A percentile compares a stretch with the other conserved stretches of the same genome.
Conservation (phyloP, 1,140 invertebrate species). For the Drosophila repleta region DNA sequence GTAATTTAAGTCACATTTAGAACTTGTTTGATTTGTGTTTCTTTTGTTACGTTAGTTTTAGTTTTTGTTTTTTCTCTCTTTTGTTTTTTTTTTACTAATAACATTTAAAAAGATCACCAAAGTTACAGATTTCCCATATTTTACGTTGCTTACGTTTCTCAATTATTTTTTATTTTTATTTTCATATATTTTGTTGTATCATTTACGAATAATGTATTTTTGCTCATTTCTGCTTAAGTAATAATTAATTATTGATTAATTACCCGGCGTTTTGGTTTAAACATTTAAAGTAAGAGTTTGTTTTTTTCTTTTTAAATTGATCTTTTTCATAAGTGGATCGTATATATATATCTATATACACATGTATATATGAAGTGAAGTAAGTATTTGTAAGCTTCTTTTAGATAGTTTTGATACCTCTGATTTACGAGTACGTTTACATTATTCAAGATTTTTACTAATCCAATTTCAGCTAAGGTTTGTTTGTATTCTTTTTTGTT, state of each 20-base stretch:
- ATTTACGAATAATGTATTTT: constrained; percentile 56
- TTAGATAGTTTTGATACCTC: constrained; percentile 38
- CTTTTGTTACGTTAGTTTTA: constrained; percentile 44
- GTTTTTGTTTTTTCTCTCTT: constrained; percentile 18
- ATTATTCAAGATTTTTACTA: constrained; percentile 64
- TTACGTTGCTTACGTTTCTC: constrained; percentile 73
- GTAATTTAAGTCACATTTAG: constrained; percentile 80
- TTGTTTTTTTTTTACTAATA: constrained; percentile 69
- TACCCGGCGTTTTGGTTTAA: constrained; percentile 76
- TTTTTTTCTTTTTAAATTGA: constrained; percentile 54
- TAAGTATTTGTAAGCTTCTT: constrained; percentile 43
- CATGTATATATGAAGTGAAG: constrained; percentile 10
- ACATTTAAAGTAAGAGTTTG: constrained; percentile 54
- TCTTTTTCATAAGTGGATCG: constrained; percentile 26
- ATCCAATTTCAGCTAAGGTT: constrained; percentile 75
- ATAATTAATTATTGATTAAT: constrained; percentile 79
- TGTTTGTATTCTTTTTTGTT: constrained; percentile 42
- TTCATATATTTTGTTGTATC: constrained; percentile 6
- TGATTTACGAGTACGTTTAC: constrained; percentile 34
- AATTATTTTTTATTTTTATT: constrained; percentile 20
- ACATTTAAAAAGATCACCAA: constrained; percentile 83
- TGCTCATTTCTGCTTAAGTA: constrained; percentile 57
- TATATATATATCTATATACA: constrained; percentile 19
- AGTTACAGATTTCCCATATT: constrained; percentile 81
- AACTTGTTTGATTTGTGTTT: constrained; percentile 77